A percentile compares a stretch with the other conserved stretches of the same genome.
Evolutionary conservation across 2,888 invertebrate genomes (phyloP).

Genomic region (Uloborus plumipes): DNA sequence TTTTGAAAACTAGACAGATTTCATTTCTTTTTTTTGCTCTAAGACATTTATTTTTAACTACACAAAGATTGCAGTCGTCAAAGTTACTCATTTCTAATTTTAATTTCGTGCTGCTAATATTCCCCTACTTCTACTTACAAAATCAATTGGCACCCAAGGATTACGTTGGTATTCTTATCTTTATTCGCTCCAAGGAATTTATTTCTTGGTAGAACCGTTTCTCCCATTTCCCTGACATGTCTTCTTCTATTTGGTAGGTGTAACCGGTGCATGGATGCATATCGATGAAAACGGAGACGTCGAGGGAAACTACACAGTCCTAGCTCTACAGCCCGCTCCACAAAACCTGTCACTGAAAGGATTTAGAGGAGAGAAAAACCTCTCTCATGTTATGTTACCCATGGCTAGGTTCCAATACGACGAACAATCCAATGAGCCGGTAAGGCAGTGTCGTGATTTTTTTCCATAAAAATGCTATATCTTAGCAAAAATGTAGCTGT

Average conservation of each 20-base stretch:
- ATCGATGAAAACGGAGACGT: conserved; percentile 94
- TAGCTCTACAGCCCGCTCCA: conserved; percentile 77
- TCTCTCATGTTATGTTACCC: conserved; percentile 62
- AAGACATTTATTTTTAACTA: too few relatives aligned
- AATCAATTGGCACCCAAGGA: too few relatives aligned
- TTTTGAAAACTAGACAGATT: too few relatives aligned
- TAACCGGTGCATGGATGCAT: conserved; percentile 92
- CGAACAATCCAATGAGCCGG: conserved; percentile 56
- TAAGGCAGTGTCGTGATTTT: conserved; percentile 25
- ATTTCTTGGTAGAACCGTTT: too few relatives aligned
- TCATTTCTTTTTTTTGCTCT: too few relatives aligned
- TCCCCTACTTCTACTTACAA: too few relatives aligned
- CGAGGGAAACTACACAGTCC: conserved; percentile 95
- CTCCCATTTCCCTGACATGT: too few relatives aligned
- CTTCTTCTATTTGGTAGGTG: conserved; percentile 77
- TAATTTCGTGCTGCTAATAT: too few relatives aligned
- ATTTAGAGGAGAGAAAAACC: conserved; percentile 17
- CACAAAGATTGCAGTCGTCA: too few relatives aligned
- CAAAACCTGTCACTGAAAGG: conserved; percentile 49
- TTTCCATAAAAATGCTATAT: not conserved
- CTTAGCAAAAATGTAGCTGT: not conserved
- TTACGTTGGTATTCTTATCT: too few relatives aligned
- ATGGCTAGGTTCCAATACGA: conserved; percentile 66
- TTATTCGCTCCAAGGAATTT: too few relatives aligned
- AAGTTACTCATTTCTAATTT: too few relatives aligned